Base-by-base conservation (phyloP, 2,888 invertebrate species). In the Leptinotarsa peninsularis region DNA sequence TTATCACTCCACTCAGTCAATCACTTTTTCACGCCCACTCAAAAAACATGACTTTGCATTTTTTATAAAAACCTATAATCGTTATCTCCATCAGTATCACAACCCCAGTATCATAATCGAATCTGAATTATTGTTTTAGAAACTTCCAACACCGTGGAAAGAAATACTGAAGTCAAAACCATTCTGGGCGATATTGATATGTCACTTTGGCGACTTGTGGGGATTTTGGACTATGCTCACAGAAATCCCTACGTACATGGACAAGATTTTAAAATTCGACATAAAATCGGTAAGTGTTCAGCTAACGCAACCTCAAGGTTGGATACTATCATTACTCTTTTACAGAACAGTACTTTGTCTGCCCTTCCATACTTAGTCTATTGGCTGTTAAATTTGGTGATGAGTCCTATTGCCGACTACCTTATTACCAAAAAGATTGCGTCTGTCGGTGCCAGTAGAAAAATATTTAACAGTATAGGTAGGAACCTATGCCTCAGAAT, bases 141-240 rank as follows among this genome's bases (percentile, higher is more conserved):
- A 79, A 73, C 50, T 80, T 18, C 85, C 90, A 15, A 94, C 93
- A 1, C 96, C 96, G 0, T 96, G 95, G 95, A 88, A 88, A 71
- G 89, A 91, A 4, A 94, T 96, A 77, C 88, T 93, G 68, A 94
- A 92, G 0, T 95, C 95, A 0, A 84, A 93, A 49, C 94, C 96
- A 0, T 93, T 96, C 85, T 92, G 93, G 91, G 92, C 95, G 0
- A 89, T 96, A 13, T 85, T 94, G 2, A 84, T 94, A 2, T 92
- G 93, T 0, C 95, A 96, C 84, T 92, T 93, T 79, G 92, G 94
- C 0, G 94, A 96, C 82, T 92, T 92, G 82, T 94, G 95, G 91
- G 96, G 96, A 33, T 96, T 94, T 88, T 95, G 95, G 94, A 95
- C 95, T 49, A 88, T 96, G 49, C 89, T 96, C 2, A 95, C 95